These are phyloP conservation scores for Delphinapterus leucas DNA, from an alignment of 2,113 vertebrate species.

Conservation along the genomic window DNA sequence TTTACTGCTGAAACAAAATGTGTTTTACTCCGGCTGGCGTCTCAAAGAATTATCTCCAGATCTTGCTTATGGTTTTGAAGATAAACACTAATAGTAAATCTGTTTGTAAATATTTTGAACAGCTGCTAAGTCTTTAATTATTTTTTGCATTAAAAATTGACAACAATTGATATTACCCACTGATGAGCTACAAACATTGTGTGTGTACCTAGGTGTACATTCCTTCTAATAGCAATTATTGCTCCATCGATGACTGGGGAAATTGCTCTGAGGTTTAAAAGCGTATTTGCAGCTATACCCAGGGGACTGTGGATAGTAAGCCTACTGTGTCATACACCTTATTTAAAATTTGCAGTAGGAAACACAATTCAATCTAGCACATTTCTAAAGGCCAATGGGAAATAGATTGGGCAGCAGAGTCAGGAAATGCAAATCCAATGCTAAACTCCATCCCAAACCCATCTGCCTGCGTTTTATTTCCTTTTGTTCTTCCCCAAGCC, in stretches of 20 bases:
- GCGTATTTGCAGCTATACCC: conserved; percentile 77
- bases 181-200: conserved; percentile 62
- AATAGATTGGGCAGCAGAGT: conserved; percentile 55
- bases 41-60: conserved; percentile 42
- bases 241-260: conserved; percentile 73
- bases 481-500: conserved; percentile 32
- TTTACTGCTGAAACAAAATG: conserved; percentile 92
- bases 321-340: conserved; percentile 77
- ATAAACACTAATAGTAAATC: conserved; percentile 56
- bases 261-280: conserved; percentile 80
- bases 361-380: conserved; percentile 75
- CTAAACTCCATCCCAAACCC: conserved; percentile 51
- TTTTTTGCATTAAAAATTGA: conserved; percentile 75
- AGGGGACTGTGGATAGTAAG: conserved; percentile 78
- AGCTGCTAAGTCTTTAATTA: conserved; percentile 66
- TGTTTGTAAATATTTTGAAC: conserved; percentile 77
- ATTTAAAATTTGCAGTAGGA: conserved; percentile 81
- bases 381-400: conserved; percentile 69
- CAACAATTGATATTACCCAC: conserved; percentile 62
- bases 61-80: conserved; percentile 60
- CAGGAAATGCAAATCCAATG: conserved; percentile 56
- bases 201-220: conserved; percentile 29
- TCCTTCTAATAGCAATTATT: conserved; percentile 80
- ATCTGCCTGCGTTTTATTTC: conserved; percentile 53
- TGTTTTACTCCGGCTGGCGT: conserved; percentile 82